Base-by-base conservation (phyloP, 2,113 vertebrate genomes). In the Tachysurus fulvidraco region DNA sequence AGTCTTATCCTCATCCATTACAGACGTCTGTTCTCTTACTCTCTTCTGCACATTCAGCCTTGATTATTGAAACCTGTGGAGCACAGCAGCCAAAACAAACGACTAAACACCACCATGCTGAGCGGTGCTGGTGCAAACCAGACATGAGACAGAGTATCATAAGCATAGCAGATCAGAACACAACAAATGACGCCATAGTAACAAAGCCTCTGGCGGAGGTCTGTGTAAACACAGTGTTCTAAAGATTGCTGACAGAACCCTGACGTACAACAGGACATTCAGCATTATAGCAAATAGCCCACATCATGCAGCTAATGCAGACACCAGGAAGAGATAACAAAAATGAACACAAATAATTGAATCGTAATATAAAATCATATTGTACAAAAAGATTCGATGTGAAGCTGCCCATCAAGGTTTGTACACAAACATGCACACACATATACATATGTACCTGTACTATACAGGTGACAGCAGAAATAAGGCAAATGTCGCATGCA, bases 201-300 rank as follows among this genome's bases (percentile, higher is more conserved):
- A 91, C 87, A 90, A 89, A 90, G 86, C 82, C 90, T 89, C 87
- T 73, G 83, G 84, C 78, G 14, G 25, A 89, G 90, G 69, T 86
- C 86, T 88, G 87, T 88, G 82, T 89, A 90, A 88, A 91, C 86
- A 88, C 84, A 41, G 73, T 84, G 86, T 90, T 89, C 87, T 90
- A 85, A 83, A 81, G 76, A 11, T 73, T 62, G 64, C 55, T 87
- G 87, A 89, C 88, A 87, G 71, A 6, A 74, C 28, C 82, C 67
- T 90, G 87, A 90, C 44, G 78, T 67, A 85, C 87, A 88, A 28
- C 89, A 90, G 89, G 78, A 81, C 77, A 85, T 81, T 83, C 54
- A 19, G 71, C 84, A 81, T 84, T 44, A 80, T 36, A 62, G 82
- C 28, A 54, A 21, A 69, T 77, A 54, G 44, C 71, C 81, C 57